Conservation (phyloP, 2,113 vertebrate species). For the Setophaga coronata region DNA sequence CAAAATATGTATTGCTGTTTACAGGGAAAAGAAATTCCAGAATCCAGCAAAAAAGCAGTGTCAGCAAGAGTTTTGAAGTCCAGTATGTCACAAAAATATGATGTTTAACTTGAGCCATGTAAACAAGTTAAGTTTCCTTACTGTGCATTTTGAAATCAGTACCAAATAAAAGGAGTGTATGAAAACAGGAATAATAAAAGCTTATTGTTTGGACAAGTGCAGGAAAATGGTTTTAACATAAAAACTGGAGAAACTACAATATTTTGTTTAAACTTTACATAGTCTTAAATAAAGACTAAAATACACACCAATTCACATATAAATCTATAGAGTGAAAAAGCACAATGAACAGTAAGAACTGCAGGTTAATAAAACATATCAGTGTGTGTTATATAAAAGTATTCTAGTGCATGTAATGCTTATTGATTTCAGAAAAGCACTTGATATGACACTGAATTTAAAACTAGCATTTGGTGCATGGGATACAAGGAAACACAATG, state of each 20-base stretch:
- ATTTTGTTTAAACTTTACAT: neutral
- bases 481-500: neutral
- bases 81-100: neutral
- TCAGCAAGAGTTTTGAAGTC: neutral
- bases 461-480: neutral
- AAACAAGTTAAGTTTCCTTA: neutral
- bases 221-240: neutral
- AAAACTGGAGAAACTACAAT: neutral
- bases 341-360: neutral
- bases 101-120: neutral
- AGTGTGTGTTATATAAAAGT: neutral
- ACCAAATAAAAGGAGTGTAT: neutral
- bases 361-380: neutral
- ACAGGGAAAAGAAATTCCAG: neutral
- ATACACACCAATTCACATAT: neutral
- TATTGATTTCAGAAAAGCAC: conserved; percentile 21
- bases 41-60: neutral
- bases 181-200: neutral
- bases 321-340: neutral
- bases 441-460: neutral
- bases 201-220: neutral
- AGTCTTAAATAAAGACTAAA: neutral
- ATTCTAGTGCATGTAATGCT: neutral
- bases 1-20: neutral
- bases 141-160: neutral